phyloP scores from a whole-genome alignment of 2,797 vertebrate genomes.

The Trachops cirrhosus region DNA sequence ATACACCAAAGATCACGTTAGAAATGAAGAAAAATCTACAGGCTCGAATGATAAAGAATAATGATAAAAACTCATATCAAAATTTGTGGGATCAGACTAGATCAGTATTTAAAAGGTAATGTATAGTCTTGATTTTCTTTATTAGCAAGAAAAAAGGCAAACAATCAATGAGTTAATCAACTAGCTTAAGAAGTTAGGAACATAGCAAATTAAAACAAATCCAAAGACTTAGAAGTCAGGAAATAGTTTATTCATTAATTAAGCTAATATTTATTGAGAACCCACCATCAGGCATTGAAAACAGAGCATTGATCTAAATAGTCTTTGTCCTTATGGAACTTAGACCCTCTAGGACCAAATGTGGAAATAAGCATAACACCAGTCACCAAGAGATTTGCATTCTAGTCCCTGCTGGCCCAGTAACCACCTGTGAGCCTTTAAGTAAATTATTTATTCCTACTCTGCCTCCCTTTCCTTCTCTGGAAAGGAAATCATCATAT shows the following conservation, averaged over 20 bases:
- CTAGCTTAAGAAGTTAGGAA: background rate
- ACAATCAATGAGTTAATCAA: background rate
- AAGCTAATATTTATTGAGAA: background rate
- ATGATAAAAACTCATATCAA: background rate
- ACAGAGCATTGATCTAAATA: background rate
- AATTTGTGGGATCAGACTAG: background rate
- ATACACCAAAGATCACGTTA: too few species aligned
- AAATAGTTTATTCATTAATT: background rate
- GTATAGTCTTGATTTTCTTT: background rate
- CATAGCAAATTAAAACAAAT: background rate
- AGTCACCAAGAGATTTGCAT: background rate
- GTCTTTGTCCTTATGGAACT: background rate
- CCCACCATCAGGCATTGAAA: background rate
- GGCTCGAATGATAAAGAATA: background rate
- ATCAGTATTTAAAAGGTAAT: background rate
- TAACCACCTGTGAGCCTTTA: background rate
- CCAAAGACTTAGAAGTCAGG: background rate
- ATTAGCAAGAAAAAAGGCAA: background rate
- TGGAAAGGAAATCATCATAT: background rate
- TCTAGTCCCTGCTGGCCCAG: background rate
- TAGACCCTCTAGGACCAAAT: background rate
- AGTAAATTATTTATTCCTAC: background rate
- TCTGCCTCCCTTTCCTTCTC: background rate
- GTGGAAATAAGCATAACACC: background rate
- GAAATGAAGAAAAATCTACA: too few species aligned